Evolutionary conservation across 2,888 invertebrate genomes (phyloP), one percentile per base, ranked within the genome.

Genomic region (Melangyna quadrimaculata): DNA sequence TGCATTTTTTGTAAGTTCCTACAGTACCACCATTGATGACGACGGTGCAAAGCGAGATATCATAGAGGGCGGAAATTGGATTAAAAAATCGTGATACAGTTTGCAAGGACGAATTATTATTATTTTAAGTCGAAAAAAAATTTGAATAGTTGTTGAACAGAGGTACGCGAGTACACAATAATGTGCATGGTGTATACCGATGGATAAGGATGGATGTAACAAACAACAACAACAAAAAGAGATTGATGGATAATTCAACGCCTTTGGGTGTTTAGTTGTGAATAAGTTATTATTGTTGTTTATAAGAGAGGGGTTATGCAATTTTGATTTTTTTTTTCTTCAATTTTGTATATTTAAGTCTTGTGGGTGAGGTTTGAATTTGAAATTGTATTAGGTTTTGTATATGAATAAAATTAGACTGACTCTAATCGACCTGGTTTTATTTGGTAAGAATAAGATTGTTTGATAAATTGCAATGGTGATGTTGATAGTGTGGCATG

Each of bases 101-200:
- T 88, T 81, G 83, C 88, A 88, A 88, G 88, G 88, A 88, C 88
- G 88, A 88, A 88, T 87, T 75, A 87, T 87, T 75, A 87, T 87
- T 73, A 63, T 81, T 73, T 69, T 55, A 32, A 12, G 32, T 45
- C 2, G 43, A n/a, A 22, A 19, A 35, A 35, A 59, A 22, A 24
- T 27, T 61, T 61, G 24, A 65, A 65, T 65, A 45, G 22, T 65
- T 65, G 45, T 65, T 45, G 45, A 22, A 59, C 35, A 59, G 35
- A 22, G 22, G 35, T 65, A 19, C 27, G 27, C 24, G 29, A 35
- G 35, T 65, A 19, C 27, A 43, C 24, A 37, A 35, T 14, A 29
- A 72, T 51, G 61, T 63, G 70, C 40, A 53, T 70, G 24, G 43
- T 51, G 53, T 59, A 32, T 43, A n/a, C n/a, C n/a, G n/a, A n/a